These are phyloP conservation scores for Odontothrips loti DNA, from an alignment of 2,888 invertebrate genomes.

Conservation along the genomic window DNA sequence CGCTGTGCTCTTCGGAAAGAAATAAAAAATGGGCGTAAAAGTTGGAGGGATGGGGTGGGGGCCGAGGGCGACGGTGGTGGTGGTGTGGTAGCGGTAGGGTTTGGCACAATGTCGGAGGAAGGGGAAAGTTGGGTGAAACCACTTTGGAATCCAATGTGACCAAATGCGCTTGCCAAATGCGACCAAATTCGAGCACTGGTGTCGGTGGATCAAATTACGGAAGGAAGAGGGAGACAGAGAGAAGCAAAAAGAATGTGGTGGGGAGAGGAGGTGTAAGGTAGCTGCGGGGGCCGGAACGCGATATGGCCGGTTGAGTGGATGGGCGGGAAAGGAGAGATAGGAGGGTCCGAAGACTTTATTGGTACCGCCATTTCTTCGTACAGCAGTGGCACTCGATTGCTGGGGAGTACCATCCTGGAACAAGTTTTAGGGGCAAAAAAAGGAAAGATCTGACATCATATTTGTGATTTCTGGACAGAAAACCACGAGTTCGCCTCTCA, in stretches of 20 bases:
- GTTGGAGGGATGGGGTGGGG: neutral
- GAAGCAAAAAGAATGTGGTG: neutral
- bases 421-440: no score
- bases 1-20: constrained; percentile 6
- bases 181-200: constrained; percentile 26
- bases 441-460: no score
- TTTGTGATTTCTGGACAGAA: no score
- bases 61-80: neutral
- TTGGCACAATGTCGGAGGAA: constrained; percentile 13
- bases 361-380: neutral
- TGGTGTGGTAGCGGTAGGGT: neutral
- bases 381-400: neutral
- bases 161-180: constrained; percentile 24
- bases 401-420: constrained; percentile 2
- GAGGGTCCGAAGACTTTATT: neutral
- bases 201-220: constrained; percentile 24
- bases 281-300: neutral
- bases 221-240: neutral
- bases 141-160: constrained; percentile 23
- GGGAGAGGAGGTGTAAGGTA: neutral
- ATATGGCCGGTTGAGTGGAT: neutral
- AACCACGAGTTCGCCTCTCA: no score
- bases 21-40: constrained; percentile 25
- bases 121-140: constrained; percentile 19
- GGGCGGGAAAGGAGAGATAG: neutral